Conservation (phyloP, 2,113 vertebrate species). For the Notarius lentiginosus region DNA sequence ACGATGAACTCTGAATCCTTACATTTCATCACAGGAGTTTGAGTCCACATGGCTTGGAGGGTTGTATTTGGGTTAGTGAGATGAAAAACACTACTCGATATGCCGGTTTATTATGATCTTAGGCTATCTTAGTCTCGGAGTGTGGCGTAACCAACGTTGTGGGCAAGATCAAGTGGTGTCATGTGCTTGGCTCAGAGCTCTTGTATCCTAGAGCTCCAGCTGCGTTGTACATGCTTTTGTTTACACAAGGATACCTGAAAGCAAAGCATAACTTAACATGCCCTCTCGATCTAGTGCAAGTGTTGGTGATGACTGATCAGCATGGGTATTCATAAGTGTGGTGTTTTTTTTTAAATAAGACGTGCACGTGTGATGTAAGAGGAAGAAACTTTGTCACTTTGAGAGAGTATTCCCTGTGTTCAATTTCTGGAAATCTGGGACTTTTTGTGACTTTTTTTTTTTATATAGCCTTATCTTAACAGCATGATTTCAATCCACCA, state of each 20-base stretch:
- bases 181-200: constrained; percentile 23
- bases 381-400: too few species aligned
- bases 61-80: not conserved
- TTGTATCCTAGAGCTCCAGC: constrained; percentile 34
- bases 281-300: not conserved
- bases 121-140: constrained; percentile 13
- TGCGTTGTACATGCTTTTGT: constrained; percentile 21
- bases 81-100: constrained; percentile 4
- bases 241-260: not conserved
- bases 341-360: too few species aligned
- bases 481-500: not conserved
- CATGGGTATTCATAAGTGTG: not conserved
- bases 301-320: not conserved
- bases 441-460: not conserved
- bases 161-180: constrained; percentile 41
- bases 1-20: too few species aligned
- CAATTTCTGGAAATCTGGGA: not conserved
- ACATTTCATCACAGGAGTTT: not conserved
- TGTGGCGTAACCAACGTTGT: constrained; percentile 40
- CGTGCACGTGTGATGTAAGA: too few species aligned
- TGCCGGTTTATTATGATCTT: not conserved
- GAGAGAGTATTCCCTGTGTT: too few species aligned
- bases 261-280: not conserved
- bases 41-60: not conserved
- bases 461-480: not conserved